phyloP scores from a whole-genome alignment of 1,140 invertebrate species.

The Littorina saxatilis region DNA sequence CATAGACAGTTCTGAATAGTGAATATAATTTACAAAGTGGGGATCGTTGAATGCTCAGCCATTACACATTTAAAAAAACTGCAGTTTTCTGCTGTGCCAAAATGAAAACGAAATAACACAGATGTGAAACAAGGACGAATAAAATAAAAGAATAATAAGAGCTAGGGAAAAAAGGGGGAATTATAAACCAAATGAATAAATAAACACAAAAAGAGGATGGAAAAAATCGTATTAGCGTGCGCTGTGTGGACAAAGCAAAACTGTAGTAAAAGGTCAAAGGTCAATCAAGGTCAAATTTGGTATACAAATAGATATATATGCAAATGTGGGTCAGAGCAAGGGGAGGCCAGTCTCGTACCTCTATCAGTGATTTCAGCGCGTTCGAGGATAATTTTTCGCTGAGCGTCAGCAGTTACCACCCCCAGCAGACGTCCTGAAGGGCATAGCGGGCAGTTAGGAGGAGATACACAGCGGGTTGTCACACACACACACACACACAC shows the following conservation, averaged over 20 bases:
- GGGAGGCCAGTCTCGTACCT: conserved; percentile 24
- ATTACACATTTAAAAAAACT: no score
- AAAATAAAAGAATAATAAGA: conserved; percentile 11
- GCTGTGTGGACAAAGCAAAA: conserved; percentile 14
- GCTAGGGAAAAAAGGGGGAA: no score
- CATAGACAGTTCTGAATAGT: no score
- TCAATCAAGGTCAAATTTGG: not conserved
- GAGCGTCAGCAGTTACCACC: conserved; percentile 34
- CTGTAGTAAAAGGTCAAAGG: not conserved
- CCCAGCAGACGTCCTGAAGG: conserved; percentile 33
- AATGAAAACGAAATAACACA: not conserved
- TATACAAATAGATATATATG: not conserved
- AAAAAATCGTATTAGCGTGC: conserved; percentile 11
- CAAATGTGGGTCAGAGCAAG: conserved; percentile 7
- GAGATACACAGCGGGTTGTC: not conserved
- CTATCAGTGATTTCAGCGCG: conserved; percentile 35
- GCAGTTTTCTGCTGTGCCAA: not conserved
- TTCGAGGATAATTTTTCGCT: conserved; percentile 37
- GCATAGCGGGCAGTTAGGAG: not conserved
- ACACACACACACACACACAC: no score
- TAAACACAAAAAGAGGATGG: not conserved
- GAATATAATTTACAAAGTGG: no score
- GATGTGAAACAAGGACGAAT: not conserved
- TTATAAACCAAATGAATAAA: no score
- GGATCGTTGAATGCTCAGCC: no score